phyloP scores from a whole-genome alignment of 2,113 vertebrate species.

The Elaphurus davidianus region DNA sequence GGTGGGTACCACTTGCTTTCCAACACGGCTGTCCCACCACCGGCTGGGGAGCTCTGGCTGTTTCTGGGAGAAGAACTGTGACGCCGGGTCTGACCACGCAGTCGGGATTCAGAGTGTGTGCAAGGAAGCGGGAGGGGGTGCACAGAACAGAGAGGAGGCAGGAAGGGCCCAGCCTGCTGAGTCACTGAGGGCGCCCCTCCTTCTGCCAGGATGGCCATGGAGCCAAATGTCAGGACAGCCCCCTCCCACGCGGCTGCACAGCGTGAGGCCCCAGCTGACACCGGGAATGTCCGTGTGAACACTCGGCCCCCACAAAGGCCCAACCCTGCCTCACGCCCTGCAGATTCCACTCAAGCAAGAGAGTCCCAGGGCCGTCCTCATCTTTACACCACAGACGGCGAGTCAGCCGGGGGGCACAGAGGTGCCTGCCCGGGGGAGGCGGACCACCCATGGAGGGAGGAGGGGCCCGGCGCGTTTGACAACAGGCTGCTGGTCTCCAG shows the following conservation, averaged over 20 bases:
- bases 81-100: neutral
- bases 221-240: neutral
- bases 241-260: neutral
- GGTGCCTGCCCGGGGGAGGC: neutral
- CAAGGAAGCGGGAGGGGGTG: too few relatives aligned
- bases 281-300: neutral
- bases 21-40: fast-evolving
- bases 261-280: neutral
- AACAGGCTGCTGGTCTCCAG: neutral
- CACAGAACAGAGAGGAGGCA: neutral
- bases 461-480: neutral
- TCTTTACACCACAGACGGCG: neutral
- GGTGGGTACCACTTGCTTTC: neutral
- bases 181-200: fast-evolving
- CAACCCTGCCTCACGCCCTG: neutral
- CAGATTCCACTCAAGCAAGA: neutral
- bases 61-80: neutral
- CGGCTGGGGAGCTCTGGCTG: neutral
- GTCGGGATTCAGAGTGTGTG: neutral
- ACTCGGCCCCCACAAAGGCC: neutral
- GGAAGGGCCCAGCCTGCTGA: neutral
- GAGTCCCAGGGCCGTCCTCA: neutral
- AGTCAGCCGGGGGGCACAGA: fast-evolving
- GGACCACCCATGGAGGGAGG: neutral
- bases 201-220: neutral